Evolutionary conservation across 2,113 vertebrate species (phyloP).

Genomic region (Carollia perspicillata): DNA sequence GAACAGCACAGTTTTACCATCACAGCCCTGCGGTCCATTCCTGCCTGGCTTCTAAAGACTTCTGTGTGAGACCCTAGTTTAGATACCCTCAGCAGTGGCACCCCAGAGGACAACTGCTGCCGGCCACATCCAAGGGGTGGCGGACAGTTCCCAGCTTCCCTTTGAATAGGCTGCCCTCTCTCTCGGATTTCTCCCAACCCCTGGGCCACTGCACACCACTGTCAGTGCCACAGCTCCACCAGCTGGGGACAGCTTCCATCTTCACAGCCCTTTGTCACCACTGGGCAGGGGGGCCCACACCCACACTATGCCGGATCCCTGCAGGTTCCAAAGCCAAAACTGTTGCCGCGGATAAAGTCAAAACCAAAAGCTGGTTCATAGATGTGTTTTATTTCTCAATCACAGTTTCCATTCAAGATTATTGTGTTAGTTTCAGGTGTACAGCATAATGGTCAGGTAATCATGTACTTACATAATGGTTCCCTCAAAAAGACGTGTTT

Average conservation of each 20-base stretch:
- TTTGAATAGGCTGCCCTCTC: neutral
- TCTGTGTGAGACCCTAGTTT: neutral
- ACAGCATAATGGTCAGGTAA: neutral
- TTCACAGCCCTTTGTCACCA: neutral
- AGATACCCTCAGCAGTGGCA: neutral
- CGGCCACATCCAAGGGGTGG: neutral
- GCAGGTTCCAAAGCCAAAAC: neutral
- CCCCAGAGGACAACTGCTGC: neutral
- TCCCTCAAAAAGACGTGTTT: neutral
- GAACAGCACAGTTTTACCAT: neutral
- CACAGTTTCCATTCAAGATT: neutral
- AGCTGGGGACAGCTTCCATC: neutral
- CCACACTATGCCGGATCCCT: neutral
- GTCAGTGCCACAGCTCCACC: neutral
- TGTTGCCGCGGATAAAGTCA: neutral
- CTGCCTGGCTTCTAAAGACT: neutral
- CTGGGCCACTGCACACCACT: neutral
- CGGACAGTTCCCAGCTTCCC: neutral
- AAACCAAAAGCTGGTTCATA: neutral
- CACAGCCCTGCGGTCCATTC: neutral
- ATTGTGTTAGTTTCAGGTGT: neutral
- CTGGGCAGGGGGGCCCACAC: too few species aligned
- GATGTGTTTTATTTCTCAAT: neutral
- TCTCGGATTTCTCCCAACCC: neutral
- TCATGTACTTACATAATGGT: neutral